These are phyloP conservation scores for Anoplius nigerrimus DNA, from an alignment of 2,888 invertebrate species.

Conservation along the genomic window DNA sequence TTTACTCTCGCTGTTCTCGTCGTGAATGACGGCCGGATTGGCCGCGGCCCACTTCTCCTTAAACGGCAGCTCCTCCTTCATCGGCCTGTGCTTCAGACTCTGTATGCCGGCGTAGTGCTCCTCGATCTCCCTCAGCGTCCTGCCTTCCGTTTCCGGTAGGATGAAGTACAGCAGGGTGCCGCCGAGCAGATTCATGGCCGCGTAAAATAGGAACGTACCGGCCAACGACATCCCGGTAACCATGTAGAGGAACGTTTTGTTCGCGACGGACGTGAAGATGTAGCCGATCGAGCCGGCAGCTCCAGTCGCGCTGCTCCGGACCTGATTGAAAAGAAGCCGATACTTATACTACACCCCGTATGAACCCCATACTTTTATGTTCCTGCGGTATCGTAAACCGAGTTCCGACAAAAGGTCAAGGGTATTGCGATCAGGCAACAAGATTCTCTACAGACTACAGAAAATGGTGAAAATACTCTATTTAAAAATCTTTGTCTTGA, in stretches of 20 bases:
- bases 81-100: slow-evolving; percentile 70
- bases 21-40: slow-evolving; percentile 66
- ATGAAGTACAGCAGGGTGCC: slow-evolving; percentile 81
- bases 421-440: too few species aligned
- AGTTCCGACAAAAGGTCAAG: too few species aligned
- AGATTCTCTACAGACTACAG: too few species aligned
- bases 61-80: slow-evolving; percentile 52
- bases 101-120: slow-evolving; percentile 81
- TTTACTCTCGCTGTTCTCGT: slow-evolving; percentile 65
- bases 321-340: slow-evolving; percentile 68
- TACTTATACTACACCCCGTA: not conserved
- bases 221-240: slow-evolving; percentile 80
- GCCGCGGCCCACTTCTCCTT: slow-evolving; percentile 71
- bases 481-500: too few species aligned
- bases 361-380: too few species aligned
- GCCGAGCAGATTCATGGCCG: slow-evolving; percentile 80
- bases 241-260: slow-evolving; percentile 85
- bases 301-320: slow-evolving; percentile 84
- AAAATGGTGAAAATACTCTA: too few species aligned
- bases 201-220: slow-evolving; percentile 85
- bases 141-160: slow-evolving; percentile 90
- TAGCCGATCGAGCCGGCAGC: slow-evolving; percentile 85
- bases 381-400: too few species aligned
- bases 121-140: slow-evolving; percentile 83
- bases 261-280: slow-evolving; percentile 84